phyloP scores from a whole-genome alignment of 2,888 invertebrate species.

The Tineola bisselliella region DNA sequence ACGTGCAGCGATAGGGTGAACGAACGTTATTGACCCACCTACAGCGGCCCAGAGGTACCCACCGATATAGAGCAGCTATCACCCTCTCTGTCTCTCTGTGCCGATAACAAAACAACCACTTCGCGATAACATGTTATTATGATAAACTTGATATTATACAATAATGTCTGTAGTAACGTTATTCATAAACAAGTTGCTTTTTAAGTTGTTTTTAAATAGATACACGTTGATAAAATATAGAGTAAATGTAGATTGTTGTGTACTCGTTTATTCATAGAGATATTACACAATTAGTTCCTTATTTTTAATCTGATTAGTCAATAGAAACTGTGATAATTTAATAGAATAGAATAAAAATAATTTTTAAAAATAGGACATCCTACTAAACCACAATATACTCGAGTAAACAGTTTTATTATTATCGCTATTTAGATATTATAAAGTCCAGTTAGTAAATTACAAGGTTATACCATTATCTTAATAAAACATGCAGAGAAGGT shows the following conservation, averaged over 20 bases:
- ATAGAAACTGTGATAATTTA: too few species aligned
- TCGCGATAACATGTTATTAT: slow-evolving; percentile 3
- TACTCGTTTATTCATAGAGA: neutral
- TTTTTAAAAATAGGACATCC: too few species aligned
- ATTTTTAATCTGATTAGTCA: too few species aligned
- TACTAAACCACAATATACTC: too few species aligned
- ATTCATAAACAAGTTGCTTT: slow-evolving; percentile 5
- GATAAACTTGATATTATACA: slow-evolving; percentile 4
- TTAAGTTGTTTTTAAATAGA: slow-evolving; percentile 3
- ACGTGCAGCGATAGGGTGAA: slow-evolving; percentile 11
- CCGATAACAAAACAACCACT: slow-evolving; percentile 8
- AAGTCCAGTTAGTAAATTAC: neutral
- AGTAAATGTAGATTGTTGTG: neutral
- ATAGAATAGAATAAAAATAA: too few species aligned
- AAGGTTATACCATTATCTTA: slow-evolving; percentile 3
- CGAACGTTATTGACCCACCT: slow-evolving; percentile 14
- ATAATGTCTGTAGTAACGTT: slow-evolving; percentile 2
- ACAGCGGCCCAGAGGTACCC: neutral
- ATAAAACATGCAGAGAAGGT: slow-evolving; percentile 3
- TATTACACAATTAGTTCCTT: too few species aligned
- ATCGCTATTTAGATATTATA: neutral
- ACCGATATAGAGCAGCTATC: neutral
- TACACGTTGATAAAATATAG: neutral
- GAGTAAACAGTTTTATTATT: neutral
- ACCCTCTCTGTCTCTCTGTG: neutral